A percentile compares a stretch with the other conserved stretches of the same genome.
Conservation (phyloP, 2,797 vertebrate species). For the Helarctos malayanus region DNA sequence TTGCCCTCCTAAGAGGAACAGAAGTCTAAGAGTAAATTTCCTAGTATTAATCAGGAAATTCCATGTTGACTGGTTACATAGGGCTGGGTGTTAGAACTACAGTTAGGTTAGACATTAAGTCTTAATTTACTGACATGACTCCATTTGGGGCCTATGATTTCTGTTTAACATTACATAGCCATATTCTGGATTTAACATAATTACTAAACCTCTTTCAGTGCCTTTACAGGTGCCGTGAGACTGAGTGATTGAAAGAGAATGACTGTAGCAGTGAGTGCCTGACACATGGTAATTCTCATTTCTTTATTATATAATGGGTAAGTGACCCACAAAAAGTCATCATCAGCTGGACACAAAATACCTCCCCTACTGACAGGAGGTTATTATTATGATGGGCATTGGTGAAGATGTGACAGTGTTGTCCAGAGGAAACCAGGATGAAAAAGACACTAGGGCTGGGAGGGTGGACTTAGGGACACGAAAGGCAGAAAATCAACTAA, state of each 20-base stretch:
- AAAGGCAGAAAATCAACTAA: neutral
- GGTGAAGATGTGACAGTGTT: neutral
- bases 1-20: too few species aligned
- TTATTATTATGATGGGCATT: neutral
- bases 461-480: neutral
- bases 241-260: neutral
- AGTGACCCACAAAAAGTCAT: neutral
- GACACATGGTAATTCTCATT: neutral
- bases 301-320: neutral
- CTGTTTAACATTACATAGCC: neutral
- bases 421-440: neutral
- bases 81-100: too few species aligned
- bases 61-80: too few species aligned
- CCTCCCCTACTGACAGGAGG: neutral
- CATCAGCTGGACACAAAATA: neutral
- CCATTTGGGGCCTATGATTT: too few species aligned
- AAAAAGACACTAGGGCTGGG: fast-evolving
- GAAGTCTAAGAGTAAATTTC: too few species aligned
- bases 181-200: neutral
- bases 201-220: neutral
- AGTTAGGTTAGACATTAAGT: too few species aligned
- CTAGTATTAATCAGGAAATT: too few species aligned
- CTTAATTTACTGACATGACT: too few species aligned
- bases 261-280: neutral
- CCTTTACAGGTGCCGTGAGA: neutral